These are phyloP conservation scores for Pammene fasciana DNA, from an alignment of 2,888 invertebrate species.

Conservation along the genomic window DNA sequence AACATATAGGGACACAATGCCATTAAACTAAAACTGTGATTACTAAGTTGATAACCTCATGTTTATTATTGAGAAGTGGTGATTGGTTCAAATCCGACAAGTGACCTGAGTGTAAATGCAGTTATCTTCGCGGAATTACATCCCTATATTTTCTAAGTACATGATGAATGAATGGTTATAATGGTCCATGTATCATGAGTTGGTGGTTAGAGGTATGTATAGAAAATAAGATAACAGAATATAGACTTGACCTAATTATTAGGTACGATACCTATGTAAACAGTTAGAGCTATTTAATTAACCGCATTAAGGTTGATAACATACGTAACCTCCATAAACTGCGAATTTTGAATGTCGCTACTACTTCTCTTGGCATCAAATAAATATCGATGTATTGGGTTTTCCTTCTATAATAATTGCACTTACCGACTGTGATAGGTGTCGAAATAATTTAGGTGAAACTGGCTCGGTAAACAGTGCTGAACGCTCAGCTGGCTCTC, in stretches of 20 bases:
- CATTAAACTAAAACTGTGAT: too few relatives aligned
- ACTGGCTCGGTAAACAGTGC: conserved; percentile 80
- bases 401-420: background rate
- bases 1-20: too few relatives aligned
- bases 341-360: background rate
- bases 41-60: too few relatives aligned
- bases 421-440: conserved; percentile 84
- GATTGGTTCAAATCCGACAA: too few relatives aligned
- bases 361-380: background rate
- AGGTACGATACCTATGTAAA: too few relatives aligned
- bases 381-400: too few relatives aligned
- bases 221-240: background rate
- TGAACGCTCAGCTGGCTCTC: conserved; percentile 82
- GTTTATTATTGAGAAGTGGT: too few relatives aligned
- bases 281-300: background rate
- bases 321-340: background rate
- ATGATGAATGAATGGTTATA: too few relatives aligned
- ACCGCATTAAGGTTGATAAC: conserved; percentile 27
- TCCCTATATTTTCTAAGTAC: too few relatives aligned
- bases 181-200: too few relatives aligned
- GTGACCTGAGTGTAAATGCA: too few relatives aligned
- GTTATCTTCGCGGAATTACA: too few relatives aligned
- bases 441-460: conserved; percentile 77
- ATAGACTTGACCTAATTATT: background rate
- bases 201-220: background rate